Evolutionary conservation across 2,888 invertebrate species (phyloP).

Genomic region (Scaptomyza cyrtandrae): DNA sequence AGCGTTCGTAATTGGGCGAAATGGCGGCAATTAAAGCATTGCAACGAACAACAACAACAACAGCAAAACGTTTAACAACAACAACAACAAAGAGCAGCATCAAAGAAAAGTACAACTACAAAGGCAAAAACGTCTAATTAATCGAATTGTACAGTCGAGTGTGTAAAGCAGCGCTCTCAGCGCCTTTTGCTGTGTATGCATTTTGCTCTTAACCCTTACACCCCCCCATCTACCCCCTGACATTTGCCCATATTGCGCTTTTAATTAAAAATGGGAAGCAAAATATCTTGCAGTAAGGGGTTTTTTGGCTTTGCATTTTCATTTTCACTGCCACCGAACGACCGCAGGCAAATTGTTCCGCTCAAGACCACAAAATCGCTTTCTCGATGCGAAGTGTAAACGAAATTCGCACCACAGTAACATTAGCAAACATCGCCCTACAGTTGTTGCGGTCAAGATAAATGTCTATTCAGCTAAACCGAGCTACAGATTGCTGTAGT

Average conservation of each 20-base stretch:
- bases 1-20: constrained; percentile 39
- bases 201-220: constrained; percentile 24
- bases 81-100: constrained; percentile 9
- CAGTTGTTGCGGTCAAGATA: background rate
- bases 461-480: background rate
- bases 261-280: constrained; percentile 68
- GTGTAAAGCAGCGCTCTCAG: constrained; percentile 39
- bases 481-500: background rate
- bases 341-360: constrained; percentile 27
- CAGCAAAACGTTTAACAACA: background rate
- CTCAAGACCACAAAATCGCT: constrained; percentile 54
- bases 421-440: constrained; percentile 28
- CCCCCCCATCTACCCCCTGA: constrained; percentile 2
- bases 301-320: constrained; percentile 44
- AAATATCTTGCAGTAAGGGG: constrained; percentile 27
- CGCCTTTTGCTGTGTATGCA: constrained; percentile 43
- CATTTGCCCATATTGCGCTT: constrained; percentile 57
- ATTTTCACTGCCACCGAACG: constrained; percentile 36
- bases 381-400: constrained; percentile 39
- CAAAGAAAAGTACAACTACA: constrained; percentile 7
- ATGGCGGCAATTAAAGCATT: constrained; percentile 19
- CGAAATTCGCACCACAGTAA: constrained; percentile 44
- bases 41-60: background rate
- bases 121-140: constrained; percentile 66
- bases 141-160: constrained; percentile 61